Percentiles rank a stretch among this genome's conserved stretches.
Conservation (phyloP, 2,888 invertebrate genomes). For the Macrophya alboannulata region DNA sequence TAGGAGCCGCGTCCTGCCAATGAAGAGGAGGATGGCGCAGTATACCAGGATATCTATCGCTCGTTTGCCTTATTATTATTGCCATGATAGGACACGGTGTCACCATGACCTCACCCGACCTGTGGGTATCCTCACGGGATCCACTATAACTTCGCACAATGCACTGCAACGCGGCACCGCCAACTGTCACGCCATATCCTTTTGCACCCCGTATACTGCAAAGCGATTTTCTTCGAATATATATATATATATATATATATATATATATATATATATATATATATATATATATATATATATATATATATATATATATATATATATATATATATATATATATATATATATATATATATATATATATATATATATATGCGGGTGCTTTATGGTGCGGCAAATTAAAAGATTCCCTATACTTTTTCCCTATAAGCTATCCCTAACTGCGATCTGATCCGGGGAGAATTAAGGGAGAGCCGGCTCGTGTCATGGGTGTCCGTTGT, state of each 20-base stretch:
- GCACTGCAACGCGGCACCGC: conserved; percentile 30
- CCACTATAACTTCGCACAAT: conserved; percentile 46
- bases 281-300: too few relatives aligned
- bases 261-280: too few relatives aligned
- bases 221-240: conserved; percentile 52
- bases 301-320: too few relatives aligned
- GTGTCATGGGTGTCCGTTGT: conserved; percentile 34
- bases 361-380: too few relatives aligned
- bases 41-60: conserved; percentile 49
- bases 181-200: conserved; percentile 53
- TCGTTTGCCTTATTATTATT: conserved; percentile 73
- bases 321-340: too few relatives aligned
- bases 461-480: conserved; percentile 6
- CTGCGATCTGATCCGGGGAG: conserved; percentile 73
- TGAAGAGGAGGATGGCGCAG: conserved; percentile 11
- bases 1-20: conserved; percentile 22
- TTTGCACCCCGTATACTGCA: conserved; percentile 55
- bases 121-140: conserved; percentile 28
- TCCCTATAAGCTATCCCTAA: conserved; percentile 66
- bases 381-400: conserved; percentile 80
- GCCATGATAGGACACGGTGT: conserved; percentile 79
- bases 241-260: too few relatives aligned
- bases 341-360: too few relatives aligned
- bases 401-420: conserved; percentile 78
- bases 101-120: conserved; percentile 76